Conservation (phyloP, 2,797 vertebrate species). For the Anguilla pacifica region DNA sequence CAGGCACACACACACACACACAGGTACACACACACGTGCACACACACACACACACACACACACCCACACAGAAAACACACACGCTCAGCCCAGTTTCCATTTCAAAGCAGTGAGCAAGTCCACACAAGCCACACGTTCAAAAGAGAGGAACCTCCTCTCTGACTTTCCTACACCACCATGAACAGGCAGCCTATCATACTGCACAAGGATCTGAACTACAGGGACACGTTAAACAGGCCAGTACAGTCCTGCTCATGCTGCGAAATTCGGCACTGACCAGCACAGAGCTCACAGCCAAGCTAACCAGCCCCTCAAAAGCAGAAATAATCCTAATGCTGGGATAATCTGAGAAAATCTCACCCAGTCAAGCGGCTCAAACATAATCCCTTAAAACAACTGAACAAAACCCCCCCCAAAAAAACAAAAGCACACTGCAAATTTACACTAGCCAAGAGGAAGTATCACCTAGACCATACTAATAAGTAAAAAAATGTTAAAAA, state of each 20-base stretch:
- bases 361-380: slow-evolving; percentile 22
- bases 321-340: slow-evolving; percentile 26
- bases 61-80: too few relatives aligned
- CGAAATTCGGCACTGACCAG: background rate
- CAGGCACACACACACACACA: too few relatives aligned
- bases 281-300: background rate
- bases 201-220: too few relatives aligned
- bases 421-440: background rate
- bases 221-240: too few relatives aligned
- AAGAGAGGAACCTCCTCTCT: too few relatives aligned
- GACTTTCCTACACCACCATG: too few relatives aligned
- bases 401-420: background rate
- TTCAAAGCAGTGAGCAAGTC: too few relatives aligned
- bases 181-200: too few relatives aligned
- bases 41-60: too few relatives aligned
- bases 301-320: background rate
- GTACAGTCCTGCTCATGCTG: background rate
- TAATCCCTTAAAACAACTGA: slow-evolving; percentile 24
- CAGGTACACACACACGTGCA: too few relatives aligned
- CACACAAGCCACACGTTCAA: too few relatives aligned
- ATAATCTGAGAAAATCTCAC: slow-evolving; percentile 29
- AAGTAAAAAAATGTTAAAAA: background rate
- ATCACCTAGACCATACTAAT: background rate
- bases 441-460: background rate
- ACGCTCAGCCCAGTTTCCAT: too few relatives aligned